Evolutionary conservation across 2,888 invertebrate genomes (phyloP).

Genomic region (Netelia melanura): DNA sequence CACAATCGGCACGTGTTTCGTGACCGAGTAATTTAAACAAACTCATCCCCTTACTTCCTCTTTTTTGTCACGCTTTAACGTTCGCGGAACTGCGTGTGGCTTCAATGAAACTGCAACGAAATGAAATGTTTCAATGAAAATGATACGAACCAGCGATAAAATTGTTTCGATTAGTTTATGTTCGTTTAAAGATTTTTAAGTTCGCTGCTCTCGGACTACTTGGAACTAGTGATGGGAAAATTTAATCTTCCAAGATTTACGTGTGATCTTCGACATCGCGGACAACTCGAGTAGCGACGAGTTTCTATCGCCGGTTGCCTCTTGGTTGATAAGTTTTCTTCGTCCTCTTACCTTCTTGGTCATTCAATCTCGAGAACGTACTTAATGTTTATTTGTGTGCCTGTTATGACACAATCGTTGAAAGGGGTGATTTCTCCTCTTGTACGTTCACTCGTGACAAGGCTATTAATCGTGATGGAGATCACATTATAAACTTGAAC

Average conservation of each 20-base stretch:
- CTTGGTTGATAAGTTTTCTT: background rate
- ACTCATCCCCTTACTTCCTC: background rate
- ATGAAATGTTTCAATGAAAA: no score
- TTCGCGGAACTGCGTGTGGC: no score
- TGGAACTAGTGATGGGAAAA: background rate
- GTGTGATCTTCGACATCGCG: background rate
- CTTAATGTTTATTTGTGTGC: background rate
- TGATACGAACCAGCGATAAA: no score
- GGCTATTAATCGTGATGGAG: conserved; percentile 8
- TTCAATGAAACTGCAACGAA: no score
- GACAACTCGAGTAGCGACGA: background rate
- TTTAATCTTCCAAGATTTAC: background rate
- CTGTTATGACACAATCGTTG: background rate
- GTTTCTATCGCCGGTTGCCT: background rate
- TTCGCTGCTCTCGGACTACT: background rate
- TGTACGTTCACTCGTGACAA: conserved; percentile 5
- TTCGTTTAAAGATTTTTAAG: no score
- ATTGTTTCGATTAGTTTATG: no score
- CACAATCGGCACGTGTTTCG: conserved; percentile 22
- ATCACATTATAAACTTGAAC: background rate
- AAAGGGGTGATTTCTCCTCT: background rate
- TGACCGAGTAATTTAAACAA: conserved; percentile 8
- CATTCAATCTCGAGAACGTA: background rate
- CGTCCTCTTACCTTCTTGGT: background rate
- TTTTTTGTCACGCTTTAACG: background rate